These are phyloP conservation scores for Mesocricetus auratus DNA, from an alignment of 2,113 vertebrate species.

Conservation along the genomic window DNA sequence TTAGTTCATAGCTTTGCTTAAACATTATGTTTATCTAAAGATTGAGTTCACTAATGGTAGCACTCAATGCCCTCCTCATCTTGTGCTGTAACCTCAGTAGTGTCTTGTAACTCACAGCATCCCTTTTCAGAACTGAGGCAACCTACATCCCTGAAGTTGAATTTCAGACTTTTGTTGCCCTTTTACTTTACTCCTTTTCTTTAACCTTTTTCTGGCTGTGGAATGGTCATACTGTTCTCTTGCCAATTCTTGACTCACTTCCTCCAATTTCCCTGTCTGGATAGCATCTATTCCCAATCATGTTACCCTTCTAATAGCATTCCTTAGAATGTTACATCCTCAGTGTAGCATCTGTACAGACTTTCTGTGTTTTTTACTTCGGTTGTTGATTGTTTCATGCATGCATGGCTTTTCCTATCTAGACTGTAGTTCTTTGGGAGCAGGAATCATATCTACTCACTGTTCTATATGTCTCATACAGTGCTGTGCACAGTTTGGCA, in stretches of 20 bases:
- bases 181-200: slow-evolving; percentile 4
- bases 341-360: neutral
- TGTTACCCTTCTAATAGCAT: neutral
- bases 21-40: slow-evolving; percentile 33
- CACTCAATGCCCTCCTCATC: neutral
- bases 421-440: slow-evolving; percentile 35
- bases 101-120: neutral
- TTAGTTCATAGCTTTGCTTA: slow-evolving; percentile 29
- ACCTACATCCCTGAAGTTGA: neutral
- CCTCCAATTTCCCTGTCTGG: neutral
- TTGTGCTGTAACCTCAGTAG: neutral
- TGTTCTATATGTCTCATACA: slow-evolving; percentile 60
- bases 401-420: neutral
- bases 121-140: slow-evolving; percentile 14
- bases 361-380: neutral
- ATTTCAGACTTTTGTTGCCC: neutral
- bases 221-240: neutral
- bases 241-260: neutral
- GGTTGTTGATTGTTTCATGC: neutral
- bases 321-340: neutral
- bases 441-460: slow-evolving; percentile 26
- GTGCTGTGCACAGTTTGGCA: slow-evolving; percentile 70
- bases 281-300: neutral
- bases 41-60: slow-evolving; percentile 25
- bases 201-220: neutral